phyloP scores from a whole-genome alignment of 2,888 invertebrate genomes.

The Diabrotica balteata region DNA sequence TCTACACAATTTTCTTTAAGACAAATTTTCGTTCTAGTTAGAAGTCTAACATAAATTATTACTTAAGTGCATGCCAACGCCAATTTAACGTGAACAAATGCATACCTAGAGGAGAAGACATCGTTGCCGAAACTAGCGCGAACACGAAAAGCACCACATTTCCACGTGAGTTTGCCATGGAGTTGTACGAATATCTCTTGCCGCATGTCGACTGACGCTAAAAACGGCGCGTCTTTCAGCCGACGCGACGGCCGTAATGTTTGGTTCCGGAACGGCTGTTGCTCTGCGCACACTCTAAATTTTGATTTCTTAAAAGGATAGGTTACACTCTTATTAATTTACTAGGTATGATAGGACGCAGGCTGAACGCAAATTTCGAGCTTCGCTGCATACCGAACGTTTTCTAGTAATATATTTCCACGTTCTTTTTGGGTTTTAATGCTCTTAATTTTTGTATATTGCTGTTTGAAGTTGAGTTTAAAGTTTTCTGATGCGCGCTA shows the following conservation, averaged over 20 bases:
- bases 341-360: conserved; percentile 30
- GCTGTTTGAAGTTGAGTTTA: no score
- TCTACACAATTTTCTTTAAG: no score
- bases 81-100: no score
- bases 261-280: conserved; percentile 29
- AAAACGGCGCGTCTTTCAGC: conserved; percentile 39
- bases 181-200: conserved; percentile 43
- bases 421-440: no score
- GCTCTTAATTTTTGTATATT: no score
- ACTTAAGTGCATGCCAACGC: not conserved
- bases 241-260: conserved; percentile 14
- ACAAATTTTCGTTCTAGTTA: not conserved
- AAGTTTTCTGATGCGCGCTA: no score
- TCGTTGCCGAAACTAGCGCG: conserved; percentile 27
- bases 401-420: conserved; percentile 16
- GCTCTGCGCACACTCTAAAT: conserved; percentile 39
- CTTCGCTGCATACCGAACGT: conserved; percentile 24
- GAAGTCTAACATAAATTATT: not conserved
- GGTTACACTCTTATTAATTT: conserved; percentile 35
- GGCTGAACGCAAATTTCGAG: conserved; percentile 35
- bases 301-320: conserved; percentile 44
- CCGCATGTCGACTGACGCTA: conserved; percentile 52
- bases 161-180: conserved; percentile 44
- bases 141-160: conserved; percentile 41
- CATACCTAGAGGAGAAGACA: conserved; percentile 29